Evolutionary conservation across 1,140 invertebrate species (phyloP), one percentile per base, ranked within the genome.

Genomic region (Druon quercuslanigerum): DNA sequence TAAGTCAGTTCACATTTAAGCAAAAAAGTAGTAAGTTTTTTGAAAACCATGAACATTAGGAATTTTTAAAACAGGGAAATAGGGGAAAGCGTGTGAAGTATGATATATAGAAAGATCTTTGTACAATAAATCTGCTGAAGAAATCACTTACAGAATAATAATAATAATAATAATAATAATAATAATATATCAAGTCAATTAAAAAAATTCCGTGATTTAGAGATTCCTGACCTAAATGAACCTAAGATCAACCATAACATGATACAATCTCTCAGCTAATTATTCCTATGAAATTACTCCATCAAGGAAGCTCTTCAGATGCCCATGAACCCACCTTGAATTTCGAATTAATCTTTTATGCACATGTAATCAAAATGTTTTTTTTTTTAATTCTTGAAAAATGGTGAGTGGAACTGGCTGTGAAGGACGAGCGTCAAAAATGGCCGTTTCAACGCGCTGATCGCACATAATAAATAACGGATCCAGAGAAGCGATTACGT

Each of bases 341-440:
- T 66, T 40, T n/a, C 7, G 33, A 40, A 33, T 40, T 66, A 66
- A 66, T 66, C 60, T 66, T 33, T n/a, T 66, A 20, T 40, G 60
- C 25, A 40, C 60, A 66, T 66, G 60, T 66, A 66, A 66, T 66
- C 60, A 66, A 7, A 40, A 4, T 2, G 2, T 66, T 66, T 66
- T 2, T n/a, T 66, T 66, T 66, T 66, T 60, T 14, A 7, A 13
- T 9, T 40, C 25, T 40, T 66, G 60, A 66, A 33, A 66, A 66
- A 66, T 66, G 60, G 60, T 66, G 40, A 66, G 33, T 66, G 60
- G 60, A 66, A 66, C 60, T 66, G 5, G 25, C 6, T 40, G 60
- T 66, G 60, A 66, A 66, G 60, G 60, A 66, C 25, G 25, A 66
- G 60, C 60, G 60, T 66, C 60, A 66, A 66, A 66, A 66, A 66